Conservation (phyloP, 2,113 vertebrate species). For the Noturus placidus region DNA sequence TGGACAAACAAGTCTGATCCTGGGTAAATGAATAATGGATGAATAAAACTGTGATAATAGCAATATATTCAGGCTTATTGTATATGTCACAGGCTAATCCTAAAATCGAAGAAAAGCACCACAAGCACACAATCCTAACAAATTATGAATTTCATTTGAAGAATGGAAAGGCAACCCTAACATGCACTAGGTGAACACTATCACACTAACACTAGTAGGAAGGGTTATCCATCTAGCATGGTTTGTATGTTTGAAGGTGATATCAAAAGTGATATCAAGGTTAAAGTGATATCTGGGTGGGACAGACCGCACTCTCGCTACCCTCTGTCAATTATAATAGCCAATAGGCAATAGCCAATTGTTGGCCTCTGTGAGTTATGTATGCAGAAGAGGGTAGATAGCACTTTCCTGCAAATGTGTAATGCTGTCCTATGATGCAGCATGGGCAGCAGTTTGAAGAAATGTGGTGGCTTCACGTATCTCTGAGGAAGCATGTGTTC, state of each 20-base stretch:
- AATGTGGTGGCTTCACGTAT: background rate
- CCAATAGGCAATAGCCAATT: background rate
- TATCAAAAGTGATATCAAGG: too few relatives aligned
- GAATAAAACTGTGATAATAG: background rate
- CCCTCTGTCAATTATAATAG: background rate
- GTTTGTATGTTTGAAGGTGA: background rate
- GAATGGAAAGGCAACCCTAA: background rate
- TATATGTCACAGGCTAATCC: background rate
- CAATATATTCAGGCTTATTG: background rate
- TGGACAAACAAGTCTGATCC: too few relatives aligned
- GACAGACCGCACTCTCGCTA: background rate
- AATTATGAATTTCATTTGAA: background rate
- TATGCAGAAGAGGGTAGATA: background rate
- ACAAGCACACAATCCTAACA: background rate
- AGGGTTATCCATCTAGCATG: background rate
- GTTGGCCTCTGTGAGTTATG: background rate
- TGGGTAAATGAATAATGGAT: background rate
- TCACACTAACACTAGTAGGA: background rate
- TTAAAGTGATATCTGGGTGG: background rate
- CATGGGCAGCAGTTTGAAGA: background rate
- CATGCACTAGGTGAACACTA: background rate
- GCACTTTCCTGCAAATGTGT: background rate
- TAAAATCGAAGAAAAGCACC: background rate
- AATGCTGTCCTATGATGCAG: too few relatives aligned
- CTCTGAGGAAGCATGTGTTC: background rate